These are phyloP conservation scores for Cosmorhoe ocellata DNA, from an alignment of 2,888 invertebrate genomes.

Conservation along the genomic window DNA sequence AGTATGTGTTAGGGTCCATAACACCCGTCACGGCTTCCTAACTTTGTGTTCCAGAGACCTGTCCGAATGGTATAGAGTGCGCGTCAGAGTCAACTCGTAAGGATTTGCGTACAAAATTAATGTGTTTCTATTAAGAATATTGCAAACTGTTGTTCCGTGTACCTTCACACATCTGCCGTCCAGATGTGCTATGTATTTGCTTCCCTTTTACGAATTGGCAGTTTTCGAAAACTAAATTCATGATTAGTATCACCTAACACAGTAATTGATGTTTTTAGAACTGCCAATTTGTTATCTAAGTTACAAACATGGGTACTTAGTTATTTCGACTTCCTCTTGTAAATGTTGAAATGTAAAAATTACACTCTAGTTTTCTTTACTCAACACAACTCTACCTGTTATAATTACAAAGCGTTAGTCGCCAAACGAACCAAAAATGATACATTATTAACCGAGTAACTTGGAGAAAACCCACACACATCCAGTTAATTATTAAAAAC, in stretches of 20 bases:
- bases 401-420: conserved; percentile 1
- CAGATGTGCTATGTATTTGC: conserved; percentile 75
- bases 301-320: conserved; percentile 58
- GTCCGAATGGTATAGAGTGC: conserved; percentile 92
- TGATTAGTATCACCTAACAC: conserved; percentile 32
- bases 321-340: conserved; percentile 58
- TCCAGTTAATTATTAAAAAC: conserved; percentile 26
- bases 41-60: conserved; percentile 85
- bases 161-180: conserved; percentile 78
- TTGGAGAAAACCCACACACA: conserved; percentile 29
- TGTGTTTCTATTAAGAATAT: conserved; percentile 76
- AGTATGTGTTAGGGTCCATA: conserved; percentile 54
- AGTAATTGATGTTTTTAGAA: conserved; percentile 47
- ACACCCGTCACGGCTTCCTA: conserved; percentile 71
- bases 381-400: conserved; percentile 22
- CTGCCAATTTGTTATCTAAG: conserved; percentile 70
- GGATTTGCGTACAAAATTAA: conserved; percentile 80
- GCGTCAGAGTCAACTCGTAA: conserved; percentile 94
- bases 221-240: conserved; percentile 53
- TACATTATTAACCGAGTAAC: conserved; percentile 36
- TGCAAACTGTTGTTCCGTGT: conserved; percentile 77
- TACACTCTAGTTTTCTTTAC: conserved; percentile 24
- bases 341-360: conserved; percentile 16
- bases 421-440: conserved; percentile 3
- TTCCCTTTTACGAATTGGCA: conserved; percentile 75